phyloP scores from a whole-genome alignment of 2,797 vertebrate species.

The Anniella stebbinsi region DNA sequence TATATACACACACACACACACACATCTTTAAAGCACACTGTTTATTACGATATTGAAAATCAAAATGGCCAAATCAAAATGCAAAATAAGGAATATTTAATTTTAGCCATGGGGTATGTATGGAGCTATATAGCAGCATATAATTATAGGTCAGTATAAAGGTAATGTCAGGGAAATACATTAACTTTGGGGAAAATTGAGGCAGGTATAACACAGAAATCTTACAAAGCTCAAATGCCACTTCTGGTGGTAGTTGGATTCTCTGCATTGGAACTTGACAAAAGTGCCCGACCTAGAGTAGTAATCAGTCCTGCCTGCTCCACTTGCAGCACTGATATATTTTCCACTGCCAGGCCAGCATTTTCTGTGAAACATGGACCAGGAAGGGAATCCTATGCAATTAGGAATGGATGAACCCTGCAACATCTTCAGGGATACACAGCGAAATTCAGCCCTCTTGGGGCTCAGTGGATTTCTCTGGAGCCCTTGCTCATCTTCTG shows the following conservation, averaged over 20 bases:
- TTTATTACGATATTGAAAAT: conserved; percentile 3
- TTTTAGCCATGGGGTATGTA: background rate
- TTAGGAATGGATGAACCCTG: too few relatives aligned
- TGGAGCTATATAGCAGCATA: background rate
- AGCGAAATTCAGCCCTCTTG: too few relatives aligned
- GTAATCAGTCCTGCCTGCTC: background rate
- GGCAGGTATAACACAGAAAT: background rate
- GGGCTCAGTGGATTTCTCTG: too few relatives aligned
- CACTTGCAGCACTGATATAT: background rate
- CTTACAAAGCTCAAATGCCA: background rate
- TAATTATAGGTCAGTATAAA: conserved; percentile 16
- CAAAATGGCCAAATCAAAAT: background rate
- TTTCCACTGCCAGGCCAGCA: background rate
- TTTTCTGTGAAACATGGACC: background rate
- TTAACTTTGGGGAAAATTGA: too few relatives aligned
- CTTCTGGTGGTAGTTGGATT: background rate
- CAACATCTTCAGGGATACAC: too few relatives aligned
- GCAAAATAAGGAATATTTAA: conserved; percentile 1
- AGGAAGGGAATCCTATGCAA: background rate
- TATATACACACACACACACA: background rate
- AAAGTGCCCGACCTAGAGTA: background rate
- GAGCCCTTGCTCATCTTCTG: too few relatives aligned
- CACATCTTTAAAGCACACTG: background rate
- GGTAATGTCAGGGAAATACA: background rate
- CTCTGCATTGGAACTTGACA: background rate